Conservation (phyloP, 2,888 invertebrate species). For the Heliconius charithonia region DNA sequence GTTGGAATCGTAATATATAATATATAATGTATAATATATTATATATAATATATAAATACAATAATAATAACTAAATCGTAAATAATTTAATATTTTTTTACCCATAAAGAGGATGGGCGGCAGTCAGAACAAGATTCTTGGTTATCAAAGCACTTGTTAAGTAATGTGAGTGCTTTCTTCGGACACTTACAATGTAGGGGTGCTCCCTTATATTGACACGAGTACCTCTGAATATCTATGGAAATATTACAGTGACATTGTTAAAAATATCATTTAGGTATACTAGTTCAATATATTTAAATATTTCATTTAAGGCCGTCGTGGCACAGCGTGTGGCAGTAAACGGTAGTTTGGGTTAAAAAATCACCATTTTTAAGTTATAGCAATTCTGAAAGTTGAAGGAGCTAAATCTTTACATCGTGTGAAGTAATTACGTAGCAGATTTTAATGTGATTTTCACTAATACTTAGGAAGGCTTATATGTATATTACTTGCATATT, state of each 20-base stretch:
- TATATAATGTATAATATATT: too few relatives aligned
- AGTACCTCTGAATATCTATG: conserved; percentile 65
- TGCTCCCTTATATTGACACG: conserved; percentile 69
- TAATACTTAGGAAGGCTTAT: too few relatives aligned
- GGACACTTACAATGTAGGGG: conserved; percentile 71
- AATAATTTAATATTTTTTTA: conserved; percentile 48
- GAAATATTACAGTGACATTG: background rate
- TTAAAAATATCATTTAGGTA: background rate
- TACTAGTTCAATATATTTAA: background rate
- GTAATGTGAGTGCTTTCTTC: conserved; percentile 63
- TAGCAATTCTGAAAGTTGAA: too few relatives aligned
- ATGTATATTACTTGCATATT: too few relatives aligned
- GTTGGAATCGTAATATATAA: too few relatives aligned
- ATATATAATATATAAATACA: background rate
- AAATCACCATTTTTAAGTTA: too few relatives aligned
- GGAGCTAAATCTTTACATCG: too few relatives aligned
- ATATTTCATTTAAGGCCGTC: too few relatives aligned
- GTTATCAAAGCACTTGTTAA: conserved; percentile 62
- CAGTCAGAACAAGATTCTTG: conserved; percentile 63
- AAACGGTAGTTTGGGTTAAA: too few relatives aligned
- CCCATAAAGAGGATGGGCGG: conserved; percentile 68
- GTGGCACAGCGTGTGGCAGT: too few relatives aligned
- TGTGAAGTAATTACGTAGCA: too few relatives aligned
- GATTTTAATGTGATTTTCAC: too few relatives aligned
- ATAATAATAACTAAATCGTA: background rate